Conservation (phyloP, 1,140 invertebrate species). For the Temnothorax nylanderi region DNA sequence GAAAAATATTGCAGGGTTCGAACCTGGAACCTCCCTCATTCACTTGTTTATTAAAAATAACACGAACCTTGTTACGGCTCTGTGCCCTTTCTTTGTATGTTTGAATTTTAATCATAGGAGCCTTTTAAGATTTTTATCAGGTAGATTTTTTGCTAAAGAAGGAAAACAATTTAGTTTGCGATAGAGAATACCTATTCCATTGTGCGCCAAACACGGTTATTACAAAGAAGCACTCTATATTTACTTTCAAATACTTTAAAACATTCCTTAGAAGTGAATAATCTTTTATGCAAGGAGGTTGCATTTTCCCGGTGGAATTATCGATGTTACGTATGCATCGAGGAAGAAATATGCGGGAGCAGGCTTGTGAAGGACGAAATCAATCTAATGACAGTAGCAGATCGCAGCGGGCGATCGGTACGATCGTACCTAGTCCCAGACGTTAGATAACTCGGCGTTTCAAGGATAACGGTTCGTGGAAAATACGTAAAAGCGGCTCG, state of each 20-base stretch:
- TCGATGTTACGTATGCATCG: conserved; percentile 9
- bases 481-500: conserved; percentile 35
- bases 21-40: no score
- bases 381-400: conserved; percentile 34
- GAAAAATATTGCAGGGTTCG: no score
- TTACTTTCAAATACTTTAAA: conserved; percentile 23
- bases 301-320: conserved; percentile 33
- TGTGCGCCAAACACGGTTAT: background rate
- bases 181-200: background rate
- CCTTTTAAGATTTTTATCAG: no score
- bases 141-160: background rate
- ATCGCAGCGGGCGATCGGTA: background rate
- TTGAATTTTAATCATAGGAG: no score
- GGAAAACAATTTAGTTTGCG: background rate
- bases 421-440: background rate
- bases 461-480: conserved; percentile 59
- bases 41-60: no score
- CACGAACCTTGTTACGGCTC: no score
- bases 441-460: conserved; percentile 46
- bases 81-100: no score
- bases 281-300: conserved; percentile 36
- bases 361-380: conserved; percentile 47
- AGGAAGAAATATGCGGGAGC: conserved; percentile 34
- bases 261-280: background rate
- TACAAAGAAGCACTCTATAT: background rate